Evolutionary conservation across 2,113 vertebrate species (phyloP).

Genomic region (Passer domesticus): DNA sequence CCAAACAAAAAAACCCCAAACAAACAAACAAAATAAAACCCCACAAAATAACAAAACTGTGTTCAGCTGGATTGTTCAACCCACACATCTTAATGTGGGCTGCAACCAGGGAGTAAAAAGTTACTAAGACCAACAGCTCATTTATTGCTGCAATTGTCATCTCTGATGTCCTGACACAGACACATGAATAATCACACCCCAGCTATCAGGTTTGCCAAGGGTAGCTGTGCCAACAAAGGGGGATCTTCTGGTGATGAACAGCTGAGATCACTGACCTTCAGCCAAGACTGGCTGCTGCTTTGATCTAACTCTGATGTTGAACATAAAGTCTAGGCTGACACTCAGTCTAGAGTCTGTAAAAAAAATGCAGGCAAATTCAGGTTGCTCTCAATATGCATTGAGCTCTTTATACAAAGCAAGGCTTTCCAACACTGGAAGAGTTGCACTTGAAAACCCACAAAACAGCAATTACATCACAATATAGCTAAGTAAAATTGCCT

Average conservation of each 20-base stretch:
- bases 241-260: background rate
- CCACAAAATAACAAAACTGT: background rate
- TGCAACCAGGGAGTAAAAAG: background rate
- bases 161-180: background rate
- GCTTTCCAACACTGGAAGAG: background rate
- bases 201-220: background rate
- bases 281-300: background rate
- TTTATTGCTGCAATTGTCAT: background rate
- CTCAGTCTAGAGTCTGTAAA: background rate
- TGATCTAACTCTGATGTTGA: background rate
- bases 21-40: too few species aligned
- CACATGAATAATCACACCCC: background rate
- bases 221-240: background rate
- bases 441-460: background rate
- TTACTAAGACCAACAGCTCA: background rate
- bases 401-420: background rate
- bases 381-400: background rate
- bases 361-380: background rate
- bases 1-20: too few species aligned
- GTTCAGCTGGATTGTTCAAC: background rate
- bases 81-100: background rate
- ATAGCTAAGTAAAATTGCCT: background rate
- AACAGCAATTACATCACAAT: background rate
- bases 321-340: background rate
- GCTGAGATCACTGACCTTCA: background rate